Base-by-base conservation (phyloP, 1,140 invertebrate genomes). In the Drosophila pandora region DNA sequence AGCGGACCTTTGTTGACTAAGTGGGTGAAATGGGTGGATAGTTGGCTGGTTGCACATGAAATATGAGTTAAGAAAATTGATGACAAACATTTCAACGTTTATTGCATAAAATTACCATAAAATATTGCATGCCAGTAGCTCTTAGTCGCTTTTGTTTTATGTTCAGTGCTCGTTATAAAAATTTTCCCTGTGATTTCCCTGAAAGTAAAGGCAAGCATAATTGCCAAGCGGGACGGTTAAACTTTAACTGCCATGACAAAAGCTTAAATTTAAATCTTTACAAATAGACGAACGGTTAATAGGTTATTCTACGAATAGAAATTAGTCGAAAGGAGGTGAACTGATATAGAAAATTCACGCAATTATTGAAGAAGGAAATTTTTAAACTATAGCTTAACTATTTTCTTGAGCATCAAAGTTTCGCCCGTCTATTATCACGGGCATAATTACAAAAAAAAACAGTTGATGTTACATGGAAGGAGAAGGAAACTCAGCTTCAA, bases 51-150 rank as follows among this genome's bases (percentile, higher is more conserved):
- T 67, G 82, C 82, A 85, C 82, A 85, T 88, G 82, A 87, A 87
- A 87, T 82, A 87, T 88, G 82, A 87, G 82, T 88, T 88, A 79
- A 87, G 82, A 87, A 87, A 87, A 87, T 88, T 87, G 82, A 87
- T 87, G 82, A 87, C 82, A 87, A 87, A 87, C 82, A 87, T 87
- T 87, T 87, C 82, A 82, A 82, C 83, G 82, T 82, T 87, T 88
- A 87, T 87, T 87, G 83, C 82, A 87, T 87, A 88, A 87, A 88
- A 87, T 87, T 87, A 87, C 82, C 83, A 88, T 87, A 87, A 87
- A 87, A 82, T 87, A 88, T 87, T 79, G 79, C 74, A 74, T 62
- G 75, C 62, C 59, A 87, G 75, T 72, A 67, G 70, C 73, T 65
- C 62, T 59, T 62, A 50, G 30, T 39, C 23, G 41, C n/a, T 62